These are phyloP conservation scores for Pseudolaguvia tuberculata DNA, from an alignment of 2,113 vertebrate genomes.

Conservation along the genomic window DNA sequence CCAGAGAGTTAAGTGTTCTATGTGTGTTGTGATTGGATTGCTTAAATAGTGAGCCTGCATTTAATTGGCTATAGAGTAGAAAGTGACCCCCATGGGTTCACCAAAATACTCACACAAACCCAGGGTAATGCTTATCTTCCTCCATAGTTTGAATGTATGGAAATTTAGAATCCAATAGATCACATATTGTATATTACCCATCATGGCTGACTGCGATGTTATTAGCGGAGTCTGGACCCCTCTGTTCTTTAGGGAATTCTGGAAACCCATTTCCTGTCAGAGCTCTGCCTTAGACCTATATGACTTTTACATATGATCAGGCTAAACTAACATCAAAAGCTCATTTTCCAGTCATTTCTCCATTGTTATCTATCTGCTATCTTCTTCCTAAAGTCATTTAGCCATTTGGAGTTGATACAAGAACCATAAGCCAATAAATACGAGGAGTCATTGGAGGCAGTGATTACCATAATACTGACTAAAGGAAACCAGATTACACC, in stretches of 20 bases:
- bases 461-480: background rate
- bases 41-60: too few species aligned
- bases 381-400: background rate
- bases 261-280: constrained; percentile 11
- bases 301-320: constrained; percentile 1
- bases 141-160: background rate
- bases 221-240: background rate
- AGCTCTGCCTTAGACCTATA: constrained; percentile 1
- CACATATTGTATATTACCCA: constrained; percentile 13
- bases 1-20: too few species aligned
- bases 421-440: background rate
- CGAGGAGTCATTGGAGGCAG: background rate
- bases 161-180: background rate
- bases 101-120: too few species aligned
- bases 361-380: background rate
- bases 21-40: too few species aligned
- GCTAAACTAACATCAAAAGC: background rate
- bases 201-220: background rate
- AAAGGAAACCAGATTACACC: constrained; percentile 45
- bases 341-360: background rate
- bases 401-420: background rate
- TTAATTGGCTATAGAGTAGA: too few species aligned
- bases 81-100: too few species aligned
- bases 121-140: too few species aligned
- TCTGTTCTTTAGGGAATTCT: background rate